phyloP scores from a whole-genome alignment of 2,888 invertebrate genomes.

The Parthenolecanium corni region DNA sequence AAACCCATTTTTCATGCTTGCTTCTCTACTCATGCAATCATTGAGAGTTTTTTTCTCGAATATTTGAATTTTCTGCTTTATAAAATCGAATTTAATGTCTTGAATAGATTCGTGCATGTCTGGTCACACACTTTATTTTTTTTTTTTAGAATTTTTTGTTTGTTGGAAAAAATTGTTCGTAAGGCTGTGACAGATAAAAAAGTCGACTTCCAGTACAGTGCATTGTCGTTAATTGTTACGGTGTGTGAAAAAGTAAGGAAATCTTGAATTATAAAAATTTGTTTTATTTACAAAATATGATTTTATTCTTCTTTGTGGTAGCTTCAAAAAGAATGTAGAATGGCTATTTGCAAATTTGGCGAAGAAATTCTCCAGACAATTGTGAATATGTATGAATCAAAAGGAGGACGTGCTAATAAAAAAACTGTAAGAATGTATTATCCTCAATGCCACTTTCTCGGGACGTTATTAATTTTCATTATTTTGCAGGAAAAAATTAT shows the following conservation, averaged over 20 bases:
- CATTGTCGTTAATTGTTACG: neutral
- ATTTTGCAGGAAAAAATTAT: conserved; percentile 1
- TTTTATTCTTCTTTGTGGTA: neutral
- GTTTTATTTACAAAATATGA: neutral
- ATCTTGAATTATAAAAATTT: neutral
- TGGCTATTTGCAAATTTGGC: conserved; percentile 14
- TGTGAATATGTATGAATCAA: neutral
- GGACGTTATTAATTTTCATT: neutral
- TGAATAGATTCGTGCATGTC: neutral
- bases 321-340: conserved; percentile 23
- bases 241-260: conserved; percentile 11
- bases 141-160: conserved; percentile 5
- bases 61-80: neutral
- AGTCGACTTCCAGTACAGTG: neutral
- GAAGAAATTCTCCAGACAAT: conserved; percentile 2
- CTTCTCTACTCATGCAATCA: neutral
- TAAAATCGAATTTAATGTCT: no score
- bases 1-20: no score
- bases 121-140: no score
- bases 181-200: neutral
- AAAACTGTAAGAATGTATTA: neutral
- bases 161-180: conserved; percentile 1
- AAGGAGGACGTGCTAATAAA: neutral
- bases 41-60: neutral
- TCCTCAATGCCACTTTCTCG: neutral